phyloP scores from a whole-genome alignment of 2,113 vertebrate species.

The Pachyramphus minor region DNA sequence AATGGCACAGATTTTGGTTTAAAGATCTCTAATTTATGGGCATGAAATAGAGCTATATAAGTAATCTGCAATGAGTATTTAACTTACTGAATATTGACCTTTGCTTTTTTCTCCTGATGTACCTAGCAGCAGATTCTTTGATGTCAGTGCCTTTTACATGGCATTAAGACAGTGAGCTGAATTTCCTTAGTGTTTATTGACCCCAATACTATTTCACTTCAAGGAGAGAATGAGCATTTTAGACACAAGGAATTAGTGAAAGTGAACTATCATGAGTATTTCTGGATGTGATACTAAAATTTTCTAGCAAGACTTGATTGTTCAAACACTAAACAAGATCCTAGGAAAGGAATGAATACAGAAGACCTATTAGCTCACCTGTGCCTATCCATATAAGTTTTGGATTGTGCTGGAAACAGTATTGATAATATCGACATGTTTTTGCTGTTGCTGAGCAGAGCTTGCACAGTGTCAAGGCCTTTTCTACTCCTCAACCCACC shows the following conservation, averaged over 20 bases:
- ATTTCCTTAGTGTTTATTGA: background rate
- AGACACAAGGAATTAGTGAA: background rate
- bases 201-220: background rate
- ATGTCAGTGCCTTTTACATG: no score
- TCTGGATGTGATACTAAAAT: background rate
- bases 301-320: background rate
- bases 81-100: background rate
- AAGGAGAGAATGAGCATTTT: background rate
- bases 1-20: background rate
- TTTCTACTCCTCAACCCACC: background rate
- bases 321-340: background rate
- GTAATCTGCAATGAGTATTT: background rate
- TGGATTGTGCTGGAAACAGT: background rate
- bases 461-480: background rate
- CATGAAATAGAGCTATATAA: background rate
- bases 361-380: background rate
- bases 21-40: background rate
- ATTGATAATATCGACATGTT: background rate
- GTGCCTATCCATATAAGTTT: background rate
- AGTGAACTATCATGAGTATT: background rate
- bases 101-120: background rate
- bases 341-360: background rate
- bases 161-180: background rate
- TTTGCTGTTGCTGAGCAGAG: background rate
- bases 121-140: background rate